Percentiles rank a stretch among this genome's conserved stretches.
These are phyloP conservation scores for Callipepla squamata DNA, from an alignment of 2,113 vertebrate species.

Conservation along the genomic window DNA sequence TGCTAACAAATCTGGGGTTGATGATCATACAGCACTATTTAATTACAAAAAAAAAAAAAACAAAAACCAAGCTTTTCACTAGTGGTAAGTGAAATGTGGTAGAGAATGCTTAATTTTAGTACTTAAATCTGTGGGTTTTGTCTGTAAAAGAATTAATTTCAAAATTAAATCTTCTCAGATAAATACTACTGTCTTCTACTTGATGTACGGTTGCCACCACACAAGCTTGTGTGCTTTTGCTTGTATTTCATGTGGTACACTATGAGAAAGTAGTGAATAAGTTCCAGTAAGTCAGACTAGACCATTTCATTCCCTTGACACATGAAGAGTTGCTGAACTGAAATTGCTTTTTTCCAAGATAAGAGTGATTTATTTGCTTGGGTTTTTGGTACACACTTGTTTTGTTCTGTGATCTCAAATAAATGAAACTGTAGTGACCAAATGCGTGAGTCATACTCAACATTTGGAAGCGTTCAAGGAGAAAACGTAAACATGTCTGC, in stretches of 20 bases:
- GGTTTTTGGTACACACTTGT: neutral
- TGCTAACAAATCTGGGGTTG: neutral
- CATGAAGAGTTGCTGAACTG: neutral
- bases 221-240: neutral
- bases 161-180: neutral
- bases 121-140: neutral
- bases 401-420: neutral
- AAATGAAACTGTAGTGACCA: neutral
- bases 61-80: neutral
- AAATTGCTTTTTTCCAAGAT: neutral
- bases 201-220: neutral
- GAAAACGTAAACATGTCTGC: neutral
- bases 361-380: neutral
- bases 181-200: neutral
- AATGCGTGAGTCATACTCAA: neutral
- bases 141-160: neutral
- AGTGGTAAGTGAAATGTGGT: neutral
- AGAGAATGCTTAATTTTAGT: neutral
- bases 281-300: neutral
- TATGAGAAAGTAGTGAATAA: neutral
- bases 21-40: neutral
- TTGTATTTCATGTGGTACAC: neutral
- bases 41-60: too few relatives aligned
- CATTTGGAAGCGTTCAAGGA: neutral
- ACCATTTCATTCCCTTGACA: neutral